A percentile compares a stretch with the other conserved stretches of the same genome.
These are phyloP conservation scores for Amitus sp. DNA, from an alignment of 2,888 invertebrate species.

Conservation along the genomic window DNA sequence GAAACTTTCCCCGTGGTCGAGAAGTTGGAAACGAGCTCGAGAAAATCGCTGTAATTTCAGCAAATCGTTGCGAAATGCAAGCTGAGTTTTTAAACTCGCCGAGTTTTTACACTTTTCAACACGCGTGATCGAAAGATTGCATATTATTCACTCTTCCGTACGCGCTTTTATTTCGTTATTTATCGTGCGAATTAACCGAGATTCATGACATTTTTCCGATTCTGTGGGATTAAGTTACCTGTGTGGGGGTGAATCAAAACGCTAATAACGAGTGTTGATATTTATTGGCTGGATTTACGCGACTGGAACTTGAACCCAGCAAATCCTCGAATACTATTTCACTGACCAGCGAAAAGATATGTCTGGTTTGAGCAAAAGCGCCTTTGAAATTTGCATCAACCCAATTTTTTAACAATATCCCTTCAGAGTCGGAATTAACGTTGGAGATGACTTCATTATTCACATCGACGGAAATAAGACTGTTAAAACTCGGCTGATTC, in stretches of 20 bases:
- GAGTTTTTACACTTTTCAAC: too few species aligned
- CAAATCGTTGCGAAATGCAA: too few species aligned
- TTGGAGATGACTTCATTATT: too few species aligned
- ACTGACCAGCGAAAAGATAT: constrained; percentile 15
- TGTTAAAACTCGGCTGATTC: too few species aligned
- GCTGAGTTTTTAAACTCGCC: too few species aligned
- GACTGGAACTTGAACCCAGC: constrained; percentile 34
- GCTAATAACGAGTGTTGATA: constrained; percentile 62
- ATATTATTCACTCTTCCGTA: too few species aligned
- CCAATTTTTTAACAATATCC: background rate
- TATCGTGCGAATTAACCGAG: constrained; percentile 52
- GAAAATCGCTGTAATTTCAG: background rate
- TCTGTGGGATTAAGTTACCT: constrained; percentile 59
- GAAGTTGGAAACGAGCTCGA: background rate
- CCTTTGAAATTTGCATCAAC: background rate
- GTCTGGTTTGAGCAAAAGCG: background rate
- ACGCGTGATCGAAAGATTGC: too few species aligned
- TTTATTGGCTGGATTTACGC: constrained; percentile 60
- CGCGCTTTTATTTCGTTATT: constrained; percentile 58
- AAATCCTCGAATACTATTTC: constrained; percentile 29
- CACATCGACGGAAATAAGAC: too few species aligned
- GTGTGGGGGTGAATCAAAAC: constrained; percentile 59
- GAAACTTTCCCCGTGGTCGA: background rate
- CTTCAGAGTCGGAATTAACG: too few species aligned
- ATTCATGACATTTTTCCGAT: constrained; percentile 55